These are phyloP conservation scores for Corythoichthys intestinalis DNA, from an alignment of 2,113 vertebrate species.

Conservation along the genomic window DNA sequence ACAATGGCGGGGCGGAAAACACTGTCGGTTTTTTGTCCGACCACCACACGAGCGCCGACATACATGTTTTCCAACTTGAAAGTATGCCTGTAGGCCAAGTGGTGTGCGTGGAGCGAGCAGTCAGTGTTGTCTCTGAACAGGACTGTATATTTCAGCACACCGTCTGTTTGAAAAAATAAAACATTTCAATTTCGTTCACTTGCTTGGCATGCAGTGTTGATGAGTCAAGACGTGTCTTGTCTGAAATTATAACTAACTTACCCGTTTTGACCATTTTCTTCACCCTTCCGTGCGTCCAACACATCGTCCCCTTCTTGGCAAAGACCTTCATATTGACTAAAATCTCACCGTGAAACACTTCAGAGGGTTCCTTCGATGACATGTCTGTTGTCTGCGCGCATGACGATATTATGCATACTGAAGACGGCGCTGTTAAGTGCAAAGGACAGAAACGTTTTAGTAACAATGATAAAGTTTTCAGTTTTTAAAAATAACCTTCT, in stretches of 20 bases:
- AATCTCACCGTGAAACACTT: conserved; percentile 68
- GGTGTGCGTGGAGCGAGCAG: conserved; percentile 83
- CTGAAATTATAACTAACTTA: conserved; percentile 24
- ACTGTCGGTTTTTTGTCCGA: conserved; percentile 70
- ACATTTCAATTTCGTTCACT: too few species aligned
- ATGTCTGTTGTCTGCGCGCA: neutral
- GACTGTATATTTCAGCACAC: conserved; percentile 79
- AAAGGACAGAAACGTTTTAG: neutral
- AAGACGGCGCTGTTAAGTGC: neutral
- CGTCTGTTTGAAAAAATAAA: conserved; percentile 60
- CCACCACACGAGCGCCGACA: conserved; percentile 84
- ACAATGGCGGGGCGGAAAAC: conserved; percentile 78
- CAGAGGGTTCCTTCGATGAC: neutral
- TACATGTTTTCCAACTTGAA: conserved; percentile 68
- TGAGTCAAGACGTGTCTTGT: neutral
- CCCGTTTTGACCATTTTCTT: conserved; percentile 76
- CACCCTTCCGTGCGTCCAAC: conserved; percentile 81
- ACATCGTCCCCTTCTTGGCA: conserved; percentile 77
- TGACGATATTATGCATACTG: too few species aligned
- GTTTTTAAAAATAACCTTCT: too few species aligned
- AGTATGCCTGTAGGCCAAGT: conserved; percentile 78
- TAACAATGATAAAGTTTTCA: too few species aligned
- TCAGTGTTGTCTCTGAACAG: conserved; percentile 82
- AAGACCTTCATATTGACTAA: conserved; percentile 77
- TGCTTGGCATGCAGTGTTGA: too few species aligned